Conservation (phyloP, 2,797 vertebrate species). For the Moxostoma hubbsi region DNA sequence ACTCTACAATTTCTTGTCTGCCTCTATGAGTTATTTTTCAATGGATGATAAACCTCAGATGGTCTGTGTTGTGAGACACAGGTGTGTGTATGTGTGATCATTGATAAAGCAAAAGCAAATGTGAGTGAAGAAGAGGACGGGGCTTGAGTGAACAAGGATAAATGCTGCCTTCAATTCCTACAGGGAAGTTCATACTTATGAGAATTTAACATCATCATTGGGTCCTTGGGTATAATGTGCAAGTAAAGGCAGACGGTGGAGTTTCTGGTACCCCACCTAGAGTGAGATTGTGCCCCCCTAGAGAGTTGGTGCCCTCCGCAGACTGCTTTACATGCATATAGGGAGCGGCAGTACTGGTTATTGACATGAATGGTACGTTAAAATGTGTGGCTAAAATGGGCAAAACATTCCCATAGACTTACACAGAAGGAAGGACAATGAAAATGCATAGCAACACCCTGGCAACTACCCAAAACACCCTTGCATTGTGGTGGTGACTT, state of each 20-base stretch:
- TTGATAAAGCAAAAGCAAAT: conserved; percentile 38
- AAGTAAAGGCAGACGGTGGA: too few relatives aligned
- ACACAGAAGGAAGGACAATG: not conserved
- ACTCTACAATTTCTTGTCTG: conserved; percentile 23
- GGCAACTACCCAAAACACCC: not conserved
- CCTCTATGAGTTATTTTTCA: not conserved
- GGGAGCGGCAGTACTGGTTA: too few relatives aligned
- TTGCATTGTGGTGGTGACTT: not conserved
- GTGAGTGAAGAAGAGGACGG: not conserved
- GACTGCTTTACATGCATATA: too few relatives aligned
- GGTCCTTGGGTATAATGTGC: too few relatives aligned
- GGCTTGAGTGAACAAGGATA: conserved; percentile 29
- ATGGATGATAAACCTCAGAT: conserved; percentile 9
- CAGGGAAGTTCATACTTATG: too few relatives aligned
- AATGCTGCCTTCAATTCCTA: not conserved
- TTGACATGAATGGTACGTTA: too few relatives aligned
- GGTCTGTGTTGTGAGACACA: conserved; percentile 35
- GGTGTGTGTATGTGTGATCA: conserved; percentile 41
- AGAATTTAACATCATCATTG: too few relatives aligned
- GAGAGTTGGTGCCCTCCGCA: too few relatives aligned
- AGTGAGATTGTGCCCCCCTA: too few relatives aligned
- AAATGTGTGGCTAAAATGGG: not conserved
- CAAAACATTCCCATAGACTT: not conserved
- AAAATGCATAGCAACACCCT: not conserved
- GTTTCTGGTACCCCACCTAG: too few relatives aligned